phyloP scores from a whole-genome alignment of 2,113 vertebrate species.

The Hemichromis elongatus region DNA sequence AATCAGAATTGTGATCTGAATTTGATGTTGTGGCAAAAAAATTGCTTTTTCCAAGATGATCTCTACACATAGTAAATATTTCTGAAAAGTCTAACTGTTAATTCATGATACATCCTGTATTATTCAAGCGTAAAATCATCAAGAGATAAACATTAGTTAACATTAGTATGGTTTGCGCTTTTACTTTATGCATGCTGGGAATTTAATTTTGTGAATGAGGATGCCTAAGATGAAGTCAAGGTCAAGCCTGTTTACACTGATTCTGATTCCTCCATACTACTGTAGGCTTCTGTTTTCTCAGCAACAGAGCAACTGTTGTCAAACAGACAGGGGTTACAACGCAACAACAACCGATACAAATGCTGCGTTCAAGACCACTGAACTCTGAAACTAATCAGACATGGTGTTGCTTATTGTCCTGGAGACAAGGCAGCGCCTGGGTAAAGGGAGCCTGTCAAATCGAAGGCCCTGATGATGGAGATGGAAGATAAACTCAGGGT shows the following conservation, averaged over 20 bases:
- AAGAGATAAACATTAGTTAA: neutral
- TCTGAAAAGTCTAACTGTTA: neutral
- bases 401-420: constrained; percentile 79
- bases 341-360: constrained; percentile 69
- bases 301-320: constrained; percentile 65
- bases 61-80: neutral
- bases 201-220: constrained; percentile 12
- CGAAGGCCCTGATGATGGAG: constrained; percentile 74
- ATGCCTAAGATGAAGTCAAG: constrained; percentile 15
- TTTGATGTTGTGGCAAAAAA: neutral
- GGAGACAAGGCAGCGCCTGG: constrained; percentile 68
- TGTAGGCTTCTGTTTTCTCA: constrained; percentile 61
- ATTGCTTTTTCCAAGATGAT: too few species aligned
- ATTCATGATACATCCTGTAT: neutral
- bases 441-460: constrained; percentile 76
- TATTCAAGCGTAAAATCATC: neutral
- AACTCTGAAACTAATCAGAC: constrained; percentile 83
- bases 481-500: constrained; percentile 77
- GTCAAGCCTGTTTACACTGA: neutral
- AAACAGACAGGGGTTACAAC: constrained; percentile 68
- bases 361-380: constrained; percentile 78
- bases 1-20: neutral
- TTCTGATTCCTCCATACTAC: constrained; percentile 4
- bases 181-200: neutral
- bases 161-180: neutral